These are phyloP conservation scores for Epizoanthus scotinus DNA, from an alignment of 92 coral and sea anemone genomes.

Conservation along the genomic window DNA sequence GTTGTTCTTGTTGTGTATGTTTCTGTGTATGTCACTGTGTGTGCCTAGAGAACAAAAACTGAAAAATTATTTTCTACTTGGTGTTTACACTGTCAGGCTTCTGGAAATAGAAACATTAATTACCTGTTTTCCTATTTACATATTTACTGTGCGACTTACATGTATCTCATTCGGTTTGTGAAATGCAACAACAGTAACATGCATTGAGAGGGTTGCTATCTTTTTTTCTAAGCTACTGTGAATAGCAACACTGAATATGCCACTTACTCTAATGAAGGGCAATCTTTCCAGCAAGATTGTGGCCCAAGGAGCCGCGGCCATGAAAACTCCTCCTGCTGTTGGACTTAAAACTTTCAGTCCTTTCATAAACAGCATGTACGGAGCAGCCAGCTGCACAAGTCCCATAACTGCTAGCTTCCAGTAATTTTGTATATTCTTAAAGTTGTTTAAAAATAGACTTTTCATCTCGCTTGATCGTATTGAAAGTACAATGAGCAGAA, in stretches of 20 bases:
- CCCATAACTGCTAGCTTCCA: slow-evolving; percentile 94
- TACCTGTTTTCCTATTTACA: too few species aligned
- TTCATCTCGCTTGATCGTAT: slow-evolving; percentile 59
- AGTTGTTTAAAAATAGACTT: slow-evolving; percentile 53
- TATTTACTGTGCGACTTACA: too few species aligned
- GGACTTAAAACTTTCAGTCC: slow-evolving; percentile 82
- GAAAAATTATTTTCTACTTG: too few species aligned
- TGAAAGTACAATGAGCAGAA: slow-evolving; percentile 58
- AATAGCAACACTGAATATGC: background rate
- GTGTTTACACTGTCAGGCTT: too few species aligned
- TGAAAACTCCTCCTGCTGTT: slow-evolving; percentile 80
- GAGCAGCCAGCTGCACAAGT: slow-evolving; percentile 86
- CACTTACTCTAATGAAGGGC: slow-evolving; percentile 71
- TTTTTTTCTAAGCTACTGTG: background rate
- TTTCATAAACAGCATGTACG: slow-evolving; percentile 88
- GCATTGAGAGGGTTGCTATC: too few species aligned
- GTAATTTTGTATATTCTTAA: slow-evolving; percentile 56
- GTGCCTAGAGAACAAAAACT: too few species aligned
- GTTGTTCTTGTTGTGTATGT: too few species aligned
- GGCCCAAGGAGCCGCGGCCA: slow-evolving; percentile 96
- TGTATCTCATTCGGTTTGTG: too few species aligned
- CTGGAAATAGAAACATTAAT: too few species aligned
- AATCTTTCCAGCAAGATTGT: slow-evolving; percentile 75
- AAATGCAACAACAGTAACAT: too few species aligned
- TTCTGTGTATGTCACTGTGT: too few species aligned